These are phyloP conservation scores for Schlechtendalia chinensis DNA, from an alignment of 1,140 invertebrate species.

Conservation along the genomic window DNA sequence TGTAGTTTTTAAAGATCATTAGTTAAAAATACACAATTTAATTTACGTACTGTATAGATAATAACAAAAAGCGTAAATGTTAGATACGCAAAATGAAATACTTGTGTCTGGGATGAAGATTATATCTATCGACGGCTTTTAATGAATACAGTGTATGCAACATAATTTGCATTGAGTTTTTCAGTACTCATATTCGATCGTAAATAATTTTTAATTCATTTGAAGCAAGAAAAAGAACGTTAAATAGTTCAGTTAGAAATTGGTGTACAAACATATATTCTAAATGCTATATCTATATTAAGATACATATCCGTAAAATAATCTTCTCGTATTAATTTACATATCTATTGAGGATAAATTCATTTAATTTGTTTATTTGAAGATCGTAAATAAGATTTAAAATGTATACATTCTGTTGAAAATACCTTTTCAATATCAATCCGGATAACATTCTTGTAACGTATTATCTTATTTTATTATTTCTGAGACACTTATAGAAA, in stretches of 20 bases:
- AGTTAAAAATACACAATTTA: too few species aligned
- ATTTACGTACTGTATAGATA: too few species aligned
- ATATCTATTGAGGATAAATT: background rate
- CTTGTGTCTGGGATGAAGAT: too few species aligned
- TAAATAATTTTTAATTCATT: constrained; percentile 8
- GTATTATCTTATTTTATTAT: background rate
- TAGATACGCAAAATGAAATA: too few species aligned
- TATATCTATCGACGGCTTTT: too few species aligned
- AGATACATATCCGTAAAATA: background rate
- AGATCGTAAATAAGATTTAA: background rate
- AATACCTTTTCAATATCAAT: background rate
- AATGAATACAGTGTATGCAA: too few species aligned
- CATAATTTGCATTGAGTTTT: too few species aligned
- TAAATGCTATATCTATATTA: background rate
- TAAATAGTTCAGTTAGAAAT: background rate
- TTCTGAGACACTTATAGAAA: constrained; percentile 2
- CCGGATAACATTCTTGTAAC: background rate
- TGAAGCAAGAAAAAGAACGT: background rate
- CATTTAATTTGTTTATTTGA: background rate
- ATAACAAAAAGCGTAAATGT: too few species aligned
- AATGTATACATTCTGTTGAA: background rate
- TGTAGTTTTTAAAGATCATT: too few species aligned
- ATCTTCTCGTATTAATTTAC: constrained; percentile 4
- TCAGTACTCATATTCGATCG: background rate
- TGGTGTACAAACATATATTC: background rate